Conservation (phyloP, 2,797 vertebrate genomes). For the Spheniscus humboldti region DNA sequence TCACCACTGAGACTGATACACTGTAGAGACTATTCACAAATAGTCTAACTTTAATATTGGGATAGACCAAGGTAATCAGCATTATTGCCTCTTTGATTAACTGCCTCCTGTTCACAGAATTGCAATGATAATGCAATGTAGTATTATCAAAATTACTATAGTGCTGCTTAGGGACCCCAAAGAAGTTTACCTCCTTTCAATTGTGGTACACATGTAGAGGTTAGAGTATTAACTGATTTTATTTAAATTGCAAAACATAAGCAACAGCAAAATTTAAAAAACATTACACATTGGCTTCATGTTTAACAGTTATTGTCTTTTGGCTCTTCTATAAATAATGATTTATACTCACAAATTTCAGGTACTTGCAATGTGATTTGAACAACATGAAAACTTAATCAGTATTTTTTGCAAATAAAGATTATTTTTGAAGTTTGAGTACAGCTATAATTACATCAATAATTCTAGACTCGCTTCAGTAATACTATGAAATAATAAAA, state of each 20-base stretch:
- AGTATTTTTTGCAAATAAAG: neutral
- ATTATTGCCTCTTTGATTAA: neutral
- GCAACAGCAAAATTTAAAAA: neutral
- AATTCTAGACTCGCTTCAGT: neutral
- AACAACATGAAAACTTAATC: neutral
- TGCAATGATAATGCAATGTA: neutral
- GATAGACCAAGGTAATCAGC: neutral
- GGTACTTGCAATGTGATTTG: neutral
- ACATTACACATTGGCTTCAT: neutral
- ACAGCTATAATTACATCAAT: neutral
- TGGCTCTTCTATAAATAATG: neutral
- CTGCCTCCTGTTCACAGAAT: neutral
- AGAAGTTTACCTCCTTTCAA: neutral
- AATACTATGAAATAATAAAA: neutral
- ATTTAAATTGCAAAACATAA: neutral
- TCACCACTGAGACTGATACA: neutral
- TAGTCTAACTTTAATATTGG: neutral
- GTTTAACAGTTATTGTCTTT: neutral
- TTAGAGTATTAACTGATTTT: neutral
- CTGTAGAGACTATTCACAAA: neutral
- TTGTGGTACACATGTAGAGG: neutral
- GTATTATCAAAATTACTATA: neutral
- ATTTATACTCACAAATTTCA: neutral
- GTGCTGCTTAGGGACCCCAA: neutral
- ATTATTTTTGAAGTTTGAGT: neutral